Percentiles rank a stretch among this genome's conserved stretches.
phyloP scores from a whole-genome alignment of 1,140 invertebrate species.

The Drosophila mauritiana region DNA sequence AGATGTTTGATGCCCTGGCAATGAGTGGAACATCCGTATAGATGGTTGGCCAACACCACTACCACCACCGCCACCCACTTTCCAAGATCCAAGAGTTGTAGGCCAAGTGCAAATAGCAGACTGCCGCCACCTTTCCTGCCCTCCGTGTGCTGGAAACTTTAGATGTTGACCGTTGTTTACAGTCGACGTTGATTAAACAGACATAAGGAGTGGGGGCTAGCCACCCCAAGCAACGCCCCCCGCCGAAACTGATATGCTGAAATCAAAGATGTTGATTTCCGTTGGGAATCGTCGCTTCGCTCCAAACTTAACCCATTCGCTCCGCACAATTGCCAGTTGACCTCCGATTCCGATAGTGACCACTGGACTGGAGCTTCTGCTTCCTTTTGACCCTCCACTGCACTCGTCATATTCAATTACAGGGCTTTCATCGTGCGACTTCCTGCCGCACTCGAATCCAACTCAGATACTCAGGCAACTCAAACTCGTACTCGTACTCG shows the following conservation, averaged over 20 bases:
- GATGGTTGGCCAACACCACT: not conserved
- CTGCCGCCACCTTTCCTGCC: conserved; percentile 15
- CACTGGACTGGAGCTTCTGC: conserved; percentile 36
- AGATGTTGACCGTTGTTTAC: conserved; percentile 74
- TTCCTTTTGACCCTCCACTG: conserved; percentile 38
- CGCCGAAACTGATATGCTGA: conserved; percentile 76
- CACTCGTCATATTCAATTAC: conserved; percentile 79
- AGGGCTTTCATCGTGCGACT: conserved; percentile 66
- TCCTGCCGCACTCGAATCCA: conserved; percentile 40
- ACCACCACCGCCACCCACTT: not conserved
- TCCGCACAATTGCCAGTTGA: conserved; percentile 65
- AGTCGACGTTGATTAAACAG: conserved; percentile 77
- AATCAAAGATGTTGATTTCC: conserved; percentile 83
- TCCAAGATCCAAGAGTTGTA: conserved; percentile 18
- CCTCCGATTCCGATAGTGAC: conserved; percentile 34
- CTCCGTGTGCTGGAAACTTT: conserved; percentile 33
- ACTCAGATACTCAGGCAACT: not conserved
- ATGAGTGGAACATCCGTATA: conserved; percentile 44
- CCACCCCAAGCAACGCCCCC: conserved; percentile 1
- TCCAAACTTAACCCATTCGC: conserved; percentile 63
- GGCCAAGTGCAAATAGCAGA: conserved; percentile 52
- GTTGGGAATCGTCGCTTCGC: conserved; percentile 66
- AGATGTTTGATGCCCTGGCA: conserved; percentile 66
- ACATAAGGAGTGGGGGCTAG: conserved; percentile 38
- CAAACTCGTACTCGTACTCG: too few species aligned